These are phyloP conservation scores for Ophion obscuratus DNA, from an alignment of 2,888 invertebrate genomes.

Conservation along the genomic window DNA sequence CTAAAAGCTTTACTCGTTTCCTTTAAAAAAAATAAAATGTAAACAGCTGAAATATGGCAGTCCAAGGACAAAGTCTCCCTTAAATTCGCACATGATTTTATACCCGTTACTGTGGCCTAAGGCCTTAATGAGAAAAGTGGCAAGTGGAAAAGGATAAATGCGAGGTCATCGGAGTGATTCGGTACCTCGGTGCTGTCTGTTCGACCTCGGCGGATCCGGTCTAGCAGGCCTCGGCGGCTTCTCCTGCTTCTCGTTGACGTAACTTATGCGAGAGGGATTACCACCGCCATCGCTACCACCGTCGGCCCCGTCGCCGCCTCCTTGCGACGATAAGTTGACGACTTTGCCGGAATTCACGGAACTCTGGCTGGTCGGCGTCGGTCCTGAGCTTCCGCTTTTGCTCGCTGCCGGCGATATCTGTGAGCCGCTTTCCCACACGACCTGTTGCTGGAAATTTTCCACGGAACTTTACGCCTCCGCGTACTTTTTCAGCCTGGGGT, in stretches of 20 bases:
- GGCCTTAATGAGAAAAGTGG: not conserved
- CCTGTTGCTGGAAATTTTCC: slow-evolving; percentile 77
- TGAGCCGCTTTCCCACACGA: slow-evolving; percentile 77
- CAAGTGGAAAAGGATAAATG: not conserved
- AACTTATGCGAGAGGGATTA: slow-evolving; percentile 79
- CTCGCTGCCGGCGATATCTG: slow-evolving; percentile 80
- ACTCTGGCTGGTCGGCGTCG: slow-evolving; percentile 81
- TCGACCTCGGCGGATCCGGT: slow-evolving; percentile 77
- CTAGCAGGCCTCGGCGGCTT: slow-evolving; percentile 74
- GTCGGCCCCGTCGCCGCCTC: slow-evolving; percentile 33
- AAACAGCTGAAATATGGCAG: no score
- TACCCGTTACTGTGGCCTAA: not conserved
- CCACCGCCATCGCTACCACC: slow-evolving; percentile 54
- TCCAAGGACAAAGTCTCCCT: no score
- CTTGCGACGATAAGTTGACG: slow-evolving; percentile 73
- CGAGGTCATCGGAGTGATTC: not conserved
- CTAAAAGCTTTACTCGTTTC: no score
- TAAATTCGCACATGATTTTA: no score
- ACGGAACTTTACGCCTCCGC: not conserved
- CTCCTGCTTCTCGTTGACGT: slow-evolving; percentile 80
- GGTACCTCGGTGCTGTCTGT: slow-evolving; percentile 80
- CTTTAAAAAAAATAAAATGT: no score
- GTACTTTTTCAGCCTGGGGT: not conserved
- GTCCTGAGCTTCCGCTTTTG: slow-evolving; percentile 80
- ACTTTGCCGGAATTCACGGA: slow-evolving; percentile 80